Percentiles rank a stretch among this genome's conserved stretches.
These are phyloP conservation scores for Cichladusa arquata DNA, from an alignment of 2,113 vertebrate species.

Conservation along the genomic window DNA sequence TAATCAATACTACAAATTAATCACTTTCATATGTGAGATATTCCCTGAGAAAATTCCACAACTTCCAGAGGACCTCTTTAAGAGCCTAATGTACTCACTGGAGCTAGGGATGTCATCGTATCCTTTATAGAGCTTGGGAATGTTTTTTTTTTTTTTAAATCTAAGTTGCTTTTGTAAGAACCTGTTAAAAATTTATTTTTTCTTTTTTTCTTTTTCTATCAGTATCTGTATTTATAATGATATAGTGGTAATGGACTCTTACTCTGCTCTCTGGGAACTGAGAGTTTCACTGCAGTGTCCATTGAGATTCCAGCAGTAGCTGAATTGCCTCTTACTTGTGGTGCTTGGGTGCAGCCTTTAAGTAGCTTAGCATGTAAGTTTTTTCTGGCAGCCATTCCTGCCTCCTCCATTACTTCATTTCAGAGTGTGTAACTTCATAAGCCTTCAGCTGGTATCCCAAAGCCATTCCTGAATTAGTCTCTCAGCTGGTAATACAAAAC, in stretches of 20 bases:
- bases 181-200: neutral
- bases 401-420: slow-evolving; percentile 38
- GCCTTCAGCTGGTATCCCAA: slow-evolving; percentile 27
- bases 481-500: slow-evolving; percentile 22
- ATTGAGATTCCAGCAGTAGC: neutral
- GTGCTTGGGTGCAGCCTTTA: neutral
- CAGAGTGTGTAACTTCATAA: slow-evolving; percentile 29
- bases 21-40: slow-evolving; percentile 99
- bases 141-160: neutral
- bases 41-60: slow-evolving; percentile 99
- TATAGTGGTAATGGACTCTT: neutral
- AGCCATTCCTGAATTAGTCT: slow-evolving; percentile 33
- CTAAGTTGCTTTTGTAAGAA: neutral
- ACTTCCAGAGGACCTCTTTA: slow-evolving; percentile 97
- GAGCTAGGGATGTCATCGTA: slow-evolving; percentile 99
- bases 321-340: neutral
- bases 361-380: slow-evolving; percentile 28
- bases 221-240: neutral
- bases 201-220: neutral
- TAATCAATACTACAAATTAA: slow-evolving; percentile 99
- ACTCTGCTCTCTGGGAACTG: neutral
- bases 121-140: slow-evolving; percentile 77
- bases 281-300: neutral
- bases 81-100: slow-evolving; percentile 97
- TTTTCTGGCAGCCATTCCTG: slow-evolving; percentile 50